phyloP scores from a whole-genome alignment of 37 sponge, comb jelly and placozoan genomes.

The Tethya wilhelma region DNA sequence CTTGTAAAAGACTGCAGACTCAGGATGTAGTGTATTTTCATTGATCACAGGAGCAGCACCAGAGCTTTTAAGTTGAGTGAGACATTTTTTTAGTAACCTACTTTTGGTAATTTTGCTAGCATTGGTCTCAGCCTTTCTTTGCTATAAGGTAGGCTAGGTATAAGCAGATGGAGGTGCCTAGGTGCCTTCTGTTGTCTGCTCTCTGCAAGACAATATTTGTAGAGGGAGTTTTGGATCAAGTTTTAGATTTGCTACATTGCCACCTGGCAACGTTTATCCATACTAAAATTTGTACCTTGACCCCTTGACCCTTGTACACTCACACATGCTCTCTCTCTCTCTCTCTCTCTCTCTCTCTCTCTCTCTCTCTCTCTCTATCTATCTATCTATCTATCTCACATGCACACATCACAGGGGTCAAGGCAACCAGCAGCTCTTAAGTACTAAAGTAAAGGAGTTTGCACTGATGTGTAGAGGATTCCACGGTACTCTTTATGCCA shows the following conservation, averaged over 20 bases:
- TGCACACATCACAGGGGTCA: constrained; percentile 10
- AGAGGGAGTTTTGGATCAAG: no score
- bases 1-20: background rate
- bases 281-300: background rate
- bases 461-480: constrained; percentile 63
- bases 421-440: constrained; percentile 30
- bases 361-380: background rate
- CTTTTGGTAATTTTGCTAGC: no score
- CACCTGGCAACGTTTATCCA: background rate
- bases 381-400: background rate
- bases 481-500: constrained; percentile 65
- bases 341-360: background rate
- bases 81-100: no score
- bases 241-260: no score
- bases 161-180: no score
- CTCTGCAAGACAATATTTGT: no score
- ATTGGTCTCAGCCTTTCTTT: no score
- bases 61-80: no score
- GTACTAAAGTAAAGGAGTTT: constrained; percentile 54
- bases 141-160: no score
- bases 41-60: no score
- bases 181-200: no score
- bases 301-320: background rate
- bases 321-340: background rate
- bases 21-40: background rate